phyloP scores from a whole-genome alignment of 2,113 vertebrate genomes.

The Serinus canaria region DNA sequence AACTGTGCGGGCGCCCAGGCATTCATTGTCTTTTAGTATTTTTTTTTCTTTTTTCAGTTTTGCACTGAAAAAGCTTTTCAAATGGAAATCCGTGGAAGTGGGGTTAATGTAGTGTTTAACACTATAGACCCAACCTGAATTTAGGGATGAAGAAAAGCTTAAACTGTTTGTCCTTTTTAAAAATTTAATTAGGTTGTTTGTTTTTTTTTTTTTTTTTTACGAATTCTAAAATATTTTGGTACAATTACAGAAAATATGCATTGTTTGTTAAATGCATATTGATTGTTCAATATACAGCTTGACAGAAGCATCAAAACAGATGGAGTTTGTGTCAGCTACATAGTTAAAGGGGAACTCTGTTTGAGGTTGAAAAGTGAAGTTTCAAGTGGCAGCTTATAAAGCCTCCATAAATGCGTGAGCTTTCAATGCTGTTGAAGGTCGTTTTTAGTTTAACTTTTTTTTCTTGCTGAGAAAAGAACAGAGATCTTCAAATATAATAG shows the following conservation, averaged over 20 bases:
- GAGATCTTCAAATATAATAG: neutral
- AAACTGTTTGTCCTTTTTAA: neutral
- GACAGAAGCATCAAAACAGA: neutral
- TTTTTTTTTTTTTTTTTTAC: too few relatives aligned
- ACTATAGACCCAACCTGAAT: neutral
- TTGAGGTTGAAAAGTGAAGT: neutral
- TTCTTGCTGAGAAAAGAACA: neutral
- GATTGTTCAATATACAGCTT: neutral
- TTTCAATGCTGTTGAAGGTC: neutral
- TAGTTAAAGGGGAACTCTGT: neutral
- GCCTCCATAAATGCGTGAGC: neutral
- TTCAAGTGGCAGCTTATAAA: neutral
- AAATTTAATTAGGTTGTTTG: too few relatives aligned
- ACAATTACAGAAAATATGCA: neutral
- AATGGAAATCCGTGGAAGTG: accelerated
- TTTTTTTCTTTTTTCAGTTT: neutral
- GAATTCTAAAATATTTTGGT: neutral
- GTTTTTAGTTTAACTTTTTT: neutral
- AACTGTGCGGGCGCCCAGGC: accelerated
- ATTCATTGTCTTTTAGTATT: neutral
- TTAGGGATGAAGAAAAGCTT: neutral
- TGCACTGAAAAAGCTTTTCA: neutral
- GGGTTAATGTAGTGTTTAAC: neutral
- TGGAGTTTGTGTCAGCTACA: neutral
- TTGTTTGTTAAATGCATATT: neutral